Evolutionary conservation across 2,797 vertebrate genomes (phyloP).

Genomic region (Syngnathus rostellatus): DNA sequence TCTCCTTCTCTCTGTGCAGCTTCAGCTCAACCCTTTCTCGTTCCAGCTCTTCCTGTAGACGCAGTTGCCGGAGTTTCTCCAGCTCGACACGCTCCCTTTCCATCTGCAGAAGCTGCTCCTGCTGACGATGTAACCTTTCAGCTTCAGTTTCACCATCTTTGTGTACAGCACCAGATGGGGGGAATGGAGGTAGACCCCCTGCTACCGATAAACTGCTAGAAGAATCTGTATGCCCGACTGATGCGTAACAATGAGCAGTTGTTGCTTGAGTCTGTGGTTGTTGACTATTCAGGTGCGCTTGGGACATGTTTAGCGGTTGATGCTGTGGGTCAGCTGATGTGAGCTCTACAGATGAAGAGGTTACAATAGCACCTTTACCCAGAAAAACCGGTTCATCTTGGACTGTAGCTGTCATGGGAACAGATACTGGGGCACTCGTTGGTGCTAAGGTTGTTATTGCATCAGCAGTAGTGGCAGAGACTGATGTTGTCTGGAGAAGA

Average conservation of each 20-base stretch:
- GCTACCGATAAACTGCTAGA: conserved; percentile 33
- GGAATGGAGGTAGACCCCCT: conserved; percentile 58
- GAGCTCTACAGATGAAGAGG: conserved; percentile 39
- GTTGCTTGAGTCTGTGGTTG: conserved; percentile 40
- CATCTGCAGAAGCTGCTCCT: conserved; percentile 90
- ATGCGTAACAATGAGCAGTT: conserved; percentile 21
- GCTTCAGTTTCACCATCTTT: conserved; percentile 84
- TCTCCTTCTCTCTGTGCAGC: conserved; percentile 91
- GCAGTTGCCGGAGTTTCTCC: conserved; percentile 88
- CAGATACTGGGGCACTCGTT: conserved; percentile 28
- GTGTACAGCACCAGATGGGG: conserved; percentile 58
- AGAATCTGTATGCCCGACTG: conserved; percentile 31
- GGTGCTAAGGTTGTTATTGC: conserved; percentile 37
- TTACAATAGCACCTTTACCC: conserved; percentile 74
- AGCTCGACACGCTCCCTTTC: conserved; percentile 92
- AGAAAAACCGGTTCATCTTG: conserved; percentile 87
- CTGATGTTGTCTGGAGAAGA: conserved; percentile 56
- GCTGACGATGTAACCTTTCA: conserved; percentile 86
- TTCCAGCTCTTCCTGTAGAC: conserved; percentile 93
- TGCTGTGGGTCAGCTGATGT: conserved; percentile 54
- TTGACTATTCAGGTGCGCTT: conserved; percentile 60
- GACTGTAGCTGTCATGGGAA: conserved; percentile 34
- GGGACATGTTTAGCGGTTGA: conserved; percentile 72
- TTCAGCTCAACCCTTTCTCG: conserved; percentile 87
- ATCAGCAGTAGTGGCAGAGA: conserved; percentile 40